Percentiles rank a stretch among this genome's conserved stretches.
These are phyloP conservation scores for Tenualosa thibaudeaui DNA, from an alignment of 2,797 vertebrate genomes.

Conservation along the genomic window DNA sequence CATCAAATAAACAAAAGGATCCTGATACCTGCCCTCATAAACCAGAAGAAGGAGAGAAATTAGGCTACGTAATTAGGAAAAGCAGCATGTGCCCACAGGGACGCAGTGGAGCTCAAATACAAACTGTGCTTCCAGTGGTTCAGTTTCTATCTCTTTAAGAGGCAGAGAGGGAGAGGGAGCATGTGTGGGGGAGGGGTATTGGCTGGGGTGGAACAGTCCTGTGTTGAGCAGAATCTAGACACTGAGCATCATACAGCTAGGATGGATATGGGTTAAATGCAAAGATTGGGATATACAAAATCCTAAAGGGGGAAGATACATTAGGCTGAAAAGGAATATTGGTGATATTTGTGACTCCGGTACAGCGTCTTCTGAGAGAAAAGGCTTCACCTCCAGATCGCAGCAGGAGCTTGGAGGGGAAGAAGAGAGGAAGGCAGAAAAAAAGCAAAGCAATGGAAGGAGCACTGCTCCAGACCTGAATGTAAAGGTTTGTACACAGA, in stretches of 20 bases:
- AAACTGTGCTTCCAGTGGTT: constrained; percentile 48
- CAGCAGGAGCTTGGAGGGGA: constrained; percentile 55
- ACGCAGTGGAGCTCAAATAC: constrained; percentile 19
- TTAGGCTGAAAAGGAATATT: constrained; percentile 53
- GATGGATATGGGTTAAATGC: constrained; percentile 68
- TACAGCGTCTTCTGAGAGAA: constrained; percentile 50
- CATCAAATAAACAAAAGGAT: constrained; percentile 11
- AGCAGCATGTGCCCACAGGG: constrained; percentile 48
- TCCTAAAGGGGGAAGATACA: constrained; percentile 51
- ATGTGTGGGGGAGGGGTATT: constrained; percentile 70
- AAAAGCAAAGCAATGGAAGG: constrained; percentile 50
- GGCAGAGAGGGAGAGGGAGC: constrained; percentile 60
- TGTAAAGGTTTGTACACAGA: constrained; percentile 55
- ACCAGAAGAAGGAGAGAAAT: constrained; percentile 54
- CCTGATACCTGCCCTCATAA: constrained; percentile 3
- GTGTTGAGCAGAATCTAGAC: constrained; percentile 79
- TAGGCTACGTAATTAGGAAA: constrained; percentile 70
- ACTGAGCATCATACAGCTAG: constrained; percentile 71
- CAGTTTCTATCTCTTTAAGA: constrained; percentile 91
- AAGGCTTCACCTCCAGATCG: constrained; percentile 59
- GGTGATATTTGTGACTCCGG: constrained; percentile 36
- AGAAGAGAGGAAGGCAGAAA: constrained; percentile 46
- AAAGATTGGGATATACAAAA: constrained; percentile 50
- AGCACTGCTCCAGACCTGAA: constrained; percentile 62
- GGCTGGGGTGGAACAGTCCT: constrained; percentile 78